Conservation (phyloP, 2,797 vertebrate species). For the Acrocephalus scirpaceus region DNA sequence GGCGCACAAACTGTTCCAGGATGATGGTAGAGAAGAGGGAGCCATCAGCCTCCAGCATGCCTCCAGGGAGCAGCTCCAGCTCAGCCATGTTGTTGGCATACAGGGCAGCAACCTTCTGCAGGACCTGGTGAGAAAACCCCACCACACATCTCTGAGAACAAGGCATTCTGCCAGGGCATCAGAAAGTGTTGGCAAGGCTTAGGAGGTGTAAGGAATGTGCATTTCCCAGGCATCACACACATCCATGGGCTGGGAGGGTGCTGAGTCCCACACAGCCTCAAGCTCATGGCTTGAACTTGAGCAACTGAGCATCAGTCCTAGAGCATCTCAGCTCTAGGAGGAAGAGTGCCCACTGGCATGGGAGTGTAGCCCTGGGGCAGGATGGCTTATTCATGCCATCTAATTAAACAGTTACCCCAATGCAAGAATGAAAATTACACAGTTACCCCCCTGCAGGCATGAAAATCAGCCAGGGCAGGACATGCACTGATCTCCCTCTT, state of each 20-base stretch:
- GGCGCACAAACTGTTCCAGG: slow-evolving; percentile 89
- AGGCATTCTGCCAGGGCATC: neutral
- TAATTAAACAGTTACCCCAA: neutral
- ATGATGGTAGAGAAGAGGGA: slow-evolving; percentile 86
- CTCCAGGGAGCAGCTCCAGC: slow-evolving; percentile 90
- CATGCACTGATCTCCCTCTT: neutral
- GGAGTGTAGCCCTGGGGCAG: neutral
- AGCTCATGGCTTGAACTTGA: neutral
- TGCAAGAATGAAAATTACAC: neutral
- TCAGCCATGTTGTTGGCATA: slow-evolving; percentile 80
- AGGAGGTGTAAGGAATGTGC: fast-evolving
- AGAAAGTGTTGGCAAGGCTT: neutral
- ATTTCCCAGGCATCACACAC: neutral
- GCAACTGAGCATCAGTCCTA: neutral
- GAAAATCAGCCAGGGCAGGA: neutral
- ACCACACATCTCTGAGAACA: neutral
- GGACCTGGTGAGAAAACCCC: slow-evolving; percentile 9
- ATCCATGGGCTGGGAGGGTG: neutral
- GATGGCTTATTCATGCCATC: neutral
- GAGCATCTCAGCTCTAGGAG: neutral
- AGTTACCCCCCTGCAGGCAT: neutral
- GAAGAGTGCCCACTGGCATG: fast-evolving
- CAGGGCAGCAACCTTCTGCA: slow-evolving; percentile 70
- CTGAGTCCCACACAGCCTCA: neutral
- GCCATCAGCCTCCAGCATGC: slow-evolving; percentile 82